phyloP scores from a whole-genome alignment of 2,113 vertebrate species.

The Anhinga anhinga region DNA sequence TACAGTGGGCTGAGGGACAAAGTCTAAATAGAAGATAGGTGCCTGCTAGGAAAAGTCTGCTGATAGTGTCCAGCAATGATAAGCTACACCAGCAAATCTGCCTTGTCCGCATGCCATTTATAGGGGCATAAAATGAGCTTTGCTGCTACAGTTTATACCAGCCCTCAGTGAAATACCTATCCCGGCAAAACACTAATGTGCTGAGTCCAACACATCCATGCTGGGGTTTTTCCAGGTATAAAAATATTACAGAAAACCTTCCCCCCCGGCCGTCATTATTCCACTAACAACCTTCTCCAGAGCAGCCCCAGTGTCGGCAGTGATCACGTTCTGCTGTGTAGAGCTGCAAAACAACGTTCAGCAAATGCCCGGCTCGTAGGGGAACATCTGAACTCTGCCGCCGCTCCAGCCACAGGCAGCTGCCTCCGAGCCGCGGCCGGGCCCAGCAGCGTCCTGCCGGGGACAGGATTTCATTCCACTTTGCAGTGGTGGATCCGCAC shows the following conservation, averaged over 20 bases:
- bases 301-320: background rate
- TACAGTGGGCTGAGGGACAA: background rate
- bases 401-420: background rate
- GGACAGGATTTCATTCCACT: background rate
- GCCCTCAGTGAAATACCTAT: background rate
- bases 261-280: fast-evolving
- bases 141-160: background rate
- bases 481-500: background rate
- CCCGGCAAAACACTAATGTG: background rate
- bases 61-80: background rate
- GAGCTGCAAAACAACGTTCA: background rate
- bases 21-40: background rate
- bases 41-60: background rate
- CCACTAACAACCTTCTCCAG: background rate
- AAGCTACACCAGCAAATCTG: slow-evolving; percentile 5
- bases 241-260: background rate
- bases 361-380: fast-evolving
- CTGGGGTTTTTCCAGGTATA: background rate
- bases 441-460: background rate
- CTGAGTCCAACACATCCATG: background rate
- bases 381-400: fast-evolving
- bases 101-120: background rate
- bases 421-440: background rate
- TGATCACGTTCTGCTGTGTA: fast-evolving
- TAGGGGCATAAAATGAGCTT: slow-evolving; percentile 37